Evolutionary conservation across 2,113 vertebrate species (phyloP).

Genomic region (Chaetorhynchus papuensis): DNA sequence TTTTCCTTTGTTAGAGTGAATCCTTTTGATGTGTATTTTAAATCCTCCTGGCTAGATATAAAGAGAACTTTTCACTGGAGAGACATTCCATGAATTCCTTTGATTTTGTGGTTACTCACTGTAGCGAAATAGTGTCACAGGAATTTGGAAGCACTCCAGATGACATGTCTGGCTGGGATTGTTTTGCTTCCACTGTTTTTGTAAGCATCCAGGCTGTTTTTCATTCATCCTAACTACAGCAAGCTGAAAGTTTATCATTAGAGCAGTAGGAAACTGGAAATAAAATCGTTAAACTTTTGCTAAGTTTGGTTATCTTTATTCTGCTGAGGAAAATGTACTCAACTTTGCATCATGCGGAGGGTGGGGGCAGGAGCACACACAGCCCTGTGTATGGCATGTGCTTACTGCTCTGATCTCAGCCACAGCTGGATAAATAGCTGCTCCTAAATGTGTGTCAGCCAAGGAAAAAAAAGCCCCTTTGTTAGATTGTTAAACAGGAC

Average conservation of each 20-base stretch:
- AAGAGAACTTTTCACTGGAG: conserved; percentile 29
- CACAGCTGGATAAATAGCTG: neutral
- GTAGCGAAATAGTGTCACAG: conserved; percentile 11
- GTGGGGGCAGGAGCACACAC: neutral
- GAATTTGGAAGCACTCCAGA: conserved; percentile 10
- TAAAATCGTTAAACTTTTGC: neutral
- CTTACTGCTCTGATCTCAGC: neutral
- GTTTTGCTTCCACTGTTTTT: neutral
- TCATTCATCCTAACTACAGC: neutral
- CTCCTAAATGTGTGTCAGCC: neutral
- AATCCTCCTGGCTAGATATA: conserved; percentile 1
- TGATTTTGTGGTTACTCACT: conserved; percentile 36
- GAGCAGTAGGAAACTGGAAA: neutral
- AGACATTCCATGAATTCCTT: conserved; percentile 48
- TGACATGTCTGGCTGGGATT: neutral
- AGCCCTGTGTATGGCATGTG: neutral
- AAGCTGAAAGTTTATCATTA: neutral
- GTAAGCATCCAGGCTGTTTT: neutral
- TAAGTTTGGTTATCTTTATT: neutral
- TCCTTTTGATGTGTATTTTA: conserved; percentile 16
- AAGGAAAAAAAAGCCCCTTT: neutral
- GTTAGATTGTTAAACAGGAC: neutral
- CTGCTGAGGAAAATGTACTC: neutral
- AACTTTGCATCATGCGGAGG: neutral
- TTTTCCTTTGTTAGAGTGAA: conserved; percentile 7